phyloP scores from a whole-genome alignment of 2,113 vertebrate genomes.

The Arenaria interpres region DNA sequence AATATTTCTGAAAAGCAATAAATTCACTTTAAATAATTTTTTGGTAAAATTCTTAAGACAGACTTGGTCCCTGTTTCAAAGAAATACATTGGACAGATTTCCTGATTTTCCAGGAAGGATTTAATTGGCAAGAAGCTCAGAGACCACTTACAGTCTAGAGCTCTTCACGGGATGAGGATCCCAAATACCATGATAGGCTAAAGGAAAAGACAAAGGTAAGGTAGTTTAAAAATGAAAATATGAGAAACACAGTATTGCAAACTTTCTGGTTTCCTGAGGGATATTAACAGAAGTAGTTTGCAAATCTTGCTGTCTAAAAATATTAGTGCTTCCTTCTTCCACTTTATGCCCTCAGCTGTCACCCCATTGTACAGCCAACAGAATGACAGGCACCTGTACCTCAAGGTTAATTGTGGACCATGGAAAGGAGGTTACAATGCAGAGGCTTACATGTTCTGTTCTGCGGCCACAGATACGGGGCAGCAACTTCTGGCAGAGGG shows the following conservation, averaged over 20 bases:
- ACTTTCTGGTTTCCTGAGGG: neutral
- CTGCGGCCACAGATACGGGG: fast-evolving
- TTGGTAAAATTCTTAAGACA: neutral
- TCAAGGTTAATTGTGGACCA: neutral
- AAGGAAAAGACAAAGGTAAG: neutral
- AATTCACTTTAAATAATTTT: neutral
- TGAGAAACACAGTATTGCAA: neutral
- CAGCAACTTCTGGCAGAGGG: neutral
- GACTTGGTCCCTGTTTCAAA: neutral
- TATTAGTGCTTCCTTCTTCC: neutral
- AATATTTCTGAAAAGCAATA: neutral
- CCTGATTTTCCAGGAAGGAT: neutral
- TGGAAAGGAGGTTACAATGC: fast-evolving
- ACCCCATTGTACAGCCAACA: neutral
- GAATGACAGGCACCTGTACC: neutral
- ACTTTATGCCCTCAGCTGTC: neutral
- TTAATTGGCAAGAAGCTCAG: neutral
- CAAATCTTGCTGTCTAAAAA: neutral
- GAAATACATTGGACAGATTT: neutral
- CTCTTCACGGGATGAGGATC: neutral
- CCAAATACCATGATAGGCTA: neutral
- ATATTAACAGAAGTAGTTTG: neutral
- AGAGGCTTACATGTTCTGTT: neutral
- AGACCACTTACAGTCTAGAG: neutral
- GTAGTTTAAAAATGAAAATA: neutral